Evolutionary conservation across 2,888 invertebrate genomes (phyloP), one percentile per base, ranked within the genome.

Genomic region (Chrysolina americana): DNA sequence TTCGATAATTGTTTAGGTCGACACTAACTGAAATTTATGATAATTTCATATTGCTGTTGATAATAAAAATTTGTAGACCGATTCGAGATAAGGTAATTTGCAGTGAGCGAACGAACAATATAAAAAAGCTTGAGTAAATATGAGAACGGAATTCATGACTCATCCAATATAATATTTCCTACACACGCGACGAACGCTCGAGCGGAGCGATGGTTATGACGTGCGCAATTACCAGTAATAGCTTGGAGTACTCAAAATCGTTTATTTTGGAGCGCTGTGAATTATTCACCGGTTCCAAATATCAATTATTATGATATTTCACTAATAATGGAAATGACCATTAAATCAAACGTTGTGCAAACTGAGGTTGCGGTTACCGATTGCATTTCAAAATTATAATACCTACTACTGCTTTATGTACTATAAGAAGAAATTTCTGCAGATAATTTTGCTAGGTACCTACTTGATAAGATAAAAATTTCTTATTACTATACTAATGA

Each of bases 1-100:
- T 21, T 48, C 15, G 47, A n/a, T 65, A 47, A 47, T 65, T 41
- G 47, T 65, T n/a, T 19, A 8, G 50, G 21, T 56, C 19, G 56
- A 36, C 66, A 23, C 47, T 66, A 71, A 71, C 47, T 71, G 59
- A 50, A 70, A 74, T 74, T 74, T 68, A 74, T 68, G 70, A 48
- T 28, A 56, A 71, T 62, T 66, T 41, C 47, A 11, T 28, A 21
- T 50, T 48, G 23, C 41, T 70, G 47, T 15, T 23, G 62, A 71
- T 53, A 28, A 41, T 62, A 48, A 47, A 71, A 74, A 72, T 66
- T 21, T 41, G 36, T 53, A 70, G 72, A 66, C 72, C 48, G 75
- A 75, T 72, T 48, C 28, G n/a, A 56, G 76, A 76, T 76, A 76
- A 70, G 69, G 70, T 74, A 72, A 76, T 76, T 74, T 74, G 71